These are phyloP conservation scores for Dicrurus megarhynchus DNA, from an alignment of 2,113 vertebrate species.

Conservation along the genomic window DNA sequence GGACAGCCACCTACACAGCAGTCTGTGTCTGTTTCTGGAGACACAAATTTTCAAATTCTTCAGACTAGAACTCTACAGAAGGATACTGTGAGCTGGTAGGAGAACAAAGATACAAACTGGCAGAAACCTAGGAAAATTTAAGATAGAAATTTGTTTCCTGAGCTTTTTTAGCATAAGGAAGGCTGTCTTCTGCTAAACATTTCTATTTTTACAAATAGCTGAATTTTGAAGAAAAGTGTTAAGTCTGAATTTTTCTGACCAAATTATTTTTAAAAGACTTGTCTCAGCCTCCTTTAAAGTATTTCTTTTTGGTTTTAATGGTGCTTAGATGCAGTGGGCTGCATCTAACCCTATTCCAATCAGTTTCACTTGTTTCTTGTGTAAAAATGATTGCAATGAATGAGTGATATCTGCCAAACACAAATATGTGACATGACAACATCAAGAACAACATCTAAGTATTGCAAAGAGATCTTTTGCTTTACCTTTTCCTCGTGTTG, in stretches of 20 bases:
- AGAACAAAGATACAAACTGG: not conserved
- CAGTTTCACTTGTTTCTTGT: not conserved
- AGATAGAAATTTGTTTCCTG: not conserved
- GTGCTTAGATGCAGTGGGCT: not conserved
- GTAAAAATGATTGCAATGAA: not conserved
- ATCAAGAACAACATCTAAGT: not conserved
- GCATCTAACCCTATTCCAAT: not conserved
- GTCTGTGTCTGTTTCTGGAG: not conserved
- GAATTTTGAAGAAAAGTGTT: not conserved
- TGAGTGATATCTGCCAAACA: not conserved
- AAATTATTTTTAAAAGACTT: not conserved
- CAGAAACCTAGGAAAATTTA: not conserved
- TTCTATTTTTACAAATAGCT: not conserved
- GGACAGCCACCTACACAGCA: not conserved
- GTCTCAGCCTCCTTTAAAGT: not conserved
- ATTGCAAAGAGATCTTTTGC: not conserved
- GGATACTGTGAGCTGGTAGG: not conserved
- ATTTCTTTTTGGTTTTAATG: not conserved
- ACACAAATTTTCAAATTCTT: not conserved
- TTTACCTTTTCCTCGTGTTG: not conserved
- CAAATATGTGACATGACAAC: not conserved
- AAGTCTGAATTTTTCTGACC: not conserved
- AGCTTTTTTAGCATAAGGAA: not conserved
- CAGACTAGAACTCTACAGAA: not conserved
- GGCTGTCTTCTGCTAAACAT: not conserved